Base-by-base conservation (phyloP, 2,888 invertebrate genomes). In the Gastracanthus pulcherrimus region DNA sequence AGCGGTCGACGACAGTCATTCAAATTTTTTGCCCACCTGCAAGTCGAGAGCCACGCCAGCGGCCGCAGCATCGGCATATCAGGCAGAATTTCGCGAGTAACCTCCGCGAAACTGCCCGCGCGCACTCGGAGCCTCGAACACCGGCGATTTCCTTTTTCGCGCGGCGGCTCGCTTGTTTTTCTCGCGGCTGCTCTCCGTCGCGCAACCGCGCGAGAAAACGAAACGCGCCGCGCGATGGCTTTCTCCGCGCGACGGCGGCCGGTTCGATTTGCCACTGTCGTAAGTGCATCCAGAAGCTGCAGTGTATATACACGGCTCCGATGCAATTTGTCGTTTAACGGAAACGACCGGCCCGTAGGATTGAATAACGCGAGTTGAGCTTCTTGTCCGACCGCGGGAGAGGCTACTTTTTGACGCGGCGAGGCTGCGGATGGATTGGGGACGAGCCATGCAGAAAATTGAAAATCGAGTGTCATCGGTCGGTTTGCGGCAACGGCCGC, bases 391-490 rank as follows among this genome's bases (percentile, higher is more conserved):
- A n/a, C 11, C 41, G 41, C 13, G 2, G 41, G 41, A 41, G 23
- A n/a, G n/a, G 11, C 38, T 11, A n/a, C 36, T 72, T 72, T 29
- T 60, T 29, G 19, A n/a, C 23, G 6, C 70, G 19, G n/a, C 16
- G 41, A 67, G 19, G 31, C 4, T 36, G 29, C n/a, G 19, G 64
- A 29, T 29, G 41, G 19, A 19, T n/a, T 23, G 3, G 66, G 19
- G 31, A n/a, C 38, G 60, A 26, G 41, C 16, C 45, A 9, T 23
- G 38, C 38, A 26, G 71, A 71, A 51, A 71, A 64, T 67, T 29
- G 69, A 77, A 77, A 77, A 60, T 70, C 26, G 76, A 72, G 23
- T 34, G 36, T 74, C 79, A 64, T 69, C 69, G 58, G 34, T 29
- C 26, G 26, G 36, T 51, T 69, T 51, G 69, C 51, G n/a, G n/a